Evolutionary conservation across 2,888 invertebrate species (phyloP).

Genomic region (Cheiracanthium punctorium): DNA sequence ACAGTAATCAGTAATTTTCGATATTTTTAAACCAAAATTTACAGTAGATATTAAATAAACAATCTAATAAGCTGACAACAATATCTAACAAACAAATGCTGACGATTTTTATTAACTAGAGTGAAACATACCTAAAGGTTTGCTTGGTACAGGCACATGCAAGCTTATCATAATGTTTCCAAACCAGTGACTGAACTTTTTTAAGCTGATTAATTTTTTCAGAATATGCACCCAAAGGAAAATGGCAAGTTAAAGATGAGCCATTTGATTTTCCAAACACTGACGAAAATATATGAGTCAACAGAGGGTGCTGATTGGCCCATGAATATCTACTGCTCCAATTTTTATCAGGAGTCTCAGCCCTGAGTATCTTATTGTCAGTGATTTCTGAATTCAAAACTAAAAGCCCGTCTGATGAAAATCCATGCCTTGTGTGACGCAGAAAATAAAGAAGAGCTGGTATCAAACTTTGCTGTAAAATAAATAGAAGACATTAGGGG

Average conservation of each 20-base stretch:
- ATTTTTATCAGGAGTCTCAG: not conserved
- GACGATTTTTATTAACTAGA: too few species aligned
- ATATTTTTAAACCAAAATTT: too few species aligned
- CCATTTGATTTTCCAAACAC: not conserved
- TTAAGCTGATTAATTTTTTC: conserved; percentile 21
- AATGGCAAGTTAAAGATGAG: conserved; percentile 21
- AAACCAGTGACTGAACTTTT: conserved; percentile 17
- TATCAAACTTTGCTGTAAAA: not conserved
- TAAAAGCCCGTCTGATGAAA: conserved; percentile 31
- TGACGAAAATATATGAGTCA: conserved; percentile 43
- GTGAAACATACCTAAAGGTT: conserved; percentile 25
- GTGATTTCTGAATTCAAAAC: not conserved
- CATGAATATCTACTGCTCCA: not conserved
- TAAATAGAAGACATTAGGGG: not conserved
- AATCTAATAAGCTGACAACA: too few species aligned
- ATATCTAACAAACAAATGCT: too few species aligned
- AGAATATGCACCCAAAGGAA: conserved; percentile 2
- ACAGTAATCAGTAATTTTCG: too few species aligned
- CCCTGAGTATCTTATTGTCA: not conserved
- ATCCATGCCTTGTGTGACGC: conserved; percentile 31
- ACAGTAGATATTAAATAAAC: too few species aligned
- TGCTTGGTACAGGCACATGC: not conserved
- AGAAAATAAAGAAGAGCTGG: not conserved
- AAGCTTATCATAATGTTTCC: conserved; percentile 47
- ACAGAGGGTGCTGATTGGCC: conserved; percentile 44